Base-by-base conservation (phyloP, 2,888 invertebrate genomes). In the Spisula subtruncata region DNA sequence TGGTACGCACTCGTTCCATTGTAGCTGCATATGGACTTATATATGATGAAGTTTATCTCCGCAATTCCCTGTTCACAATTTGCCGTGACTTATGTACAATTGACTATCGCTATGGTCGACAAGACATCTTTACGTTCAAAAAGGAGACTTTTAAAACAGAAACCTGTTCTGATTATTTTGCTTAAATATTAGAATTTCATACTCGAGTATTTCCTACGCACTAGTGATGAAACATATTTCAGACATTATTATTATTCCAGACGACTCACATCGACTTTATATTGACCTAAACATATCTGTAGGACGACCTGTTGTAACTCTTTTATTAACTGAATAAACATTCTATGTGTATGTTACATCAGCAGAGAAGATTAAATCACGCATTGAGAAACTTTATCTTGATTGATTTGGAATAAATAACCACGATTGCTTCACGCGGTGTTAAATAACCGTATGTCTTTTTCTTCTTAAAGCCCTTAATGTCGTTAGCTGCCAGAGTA, bases 331-430 rank as follows among this genome's bases (percentile, higher is more conserved):
- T 56, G 56, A 54, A 82, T 56, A 54, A 82, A 35, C 82, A 82
- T 56, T 20, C 20, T 25, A 32, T 56, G 20, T 18, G 60, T 60
- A 32, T 18, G 56, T 35, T 60, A 35, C 54, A 56, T 54, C 35
- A 8, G 20, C 10, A 10, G 82, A 82, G 82, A 82, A 82, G 56
- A 82, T 82, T 35, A 82, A 56, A 56, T 82, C 41, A 29, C 56
- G 51, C 51, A 56, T 35, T 56, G 56, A 20, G 82, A 48, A 82
- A 82, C 56, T 82, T 46, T 35, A 82, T 82, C 82, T 82, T 82
- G 82, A 82, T 56, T 82, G 82, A 82, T 82, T 82, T 41, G 32
- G 60, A 56, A 56, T 56, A 82, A 56, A 82, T 56, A 75, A 75
- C 32, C 25, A 32, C 6, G 75, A 75, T 75, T 75, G 75, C 75